Base-by-base conservation (phyloP, 2,113 vertebrate species). In the Baryphthengus martii region DNA sequence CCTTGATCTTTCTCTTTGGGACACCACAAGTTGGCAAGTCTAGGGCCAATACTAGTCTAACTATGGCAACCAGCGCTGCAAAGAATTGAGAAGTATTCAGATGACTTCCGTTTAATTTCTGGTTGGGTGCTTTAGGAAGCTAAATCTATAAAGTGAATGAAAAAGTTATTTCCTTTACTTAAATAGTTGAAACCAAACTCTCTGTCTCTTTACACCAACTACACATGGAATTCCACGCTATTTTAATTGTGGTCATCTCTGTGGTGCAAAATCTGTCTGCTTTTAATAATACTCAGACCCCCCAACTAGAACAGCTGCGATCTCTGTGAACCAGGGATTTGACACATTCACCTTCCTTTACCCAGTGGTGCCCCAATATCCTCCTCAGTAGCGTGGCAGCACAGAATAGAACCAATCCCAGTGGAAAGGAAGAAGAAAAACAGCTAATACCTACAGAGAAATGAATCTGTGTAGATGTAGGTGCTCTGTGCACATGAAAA, bases 301-400 rank as follows among this genome's bases (percentile, higher is more conserved):
- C 47, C 16, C 35, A 74, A 18, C 6, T 67, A 7, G 17, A 76
- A 77, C 1, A 62, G 17, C 1, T 25, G n/a, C 15, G 28, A 49
- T 3, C 11, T 7, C 11, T 82, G 17, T 25, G 70, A 13, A 67
- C 3, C 11, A 80, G 25, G 39, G 19, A 58, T 53, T 26, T 45
- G 9, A 16, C 28, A 10, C 18, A 3, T 55, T 75, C 40, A 68
- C 13, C 26, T 70, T 84, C 23, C 31, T 53, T 44, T 29, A 61
- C 21, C 9, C 35, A 71, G 28, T 28, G 42, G 9, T 66, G 17
- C 23, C 25, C 11, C 37, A 42, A 40, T 5, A 59, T 42, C 55
- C 47, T 17, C 26, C 31, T 52, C 55, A 73, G 19, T 0, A 56
- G 18, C 0, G 0, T 29, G 20, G 28, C 13, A 76, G 29, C 28